phyloP scores from a whole-genome alignment of 2,113 vertebrate genomes.

The Anser cygnoides region DNA sequence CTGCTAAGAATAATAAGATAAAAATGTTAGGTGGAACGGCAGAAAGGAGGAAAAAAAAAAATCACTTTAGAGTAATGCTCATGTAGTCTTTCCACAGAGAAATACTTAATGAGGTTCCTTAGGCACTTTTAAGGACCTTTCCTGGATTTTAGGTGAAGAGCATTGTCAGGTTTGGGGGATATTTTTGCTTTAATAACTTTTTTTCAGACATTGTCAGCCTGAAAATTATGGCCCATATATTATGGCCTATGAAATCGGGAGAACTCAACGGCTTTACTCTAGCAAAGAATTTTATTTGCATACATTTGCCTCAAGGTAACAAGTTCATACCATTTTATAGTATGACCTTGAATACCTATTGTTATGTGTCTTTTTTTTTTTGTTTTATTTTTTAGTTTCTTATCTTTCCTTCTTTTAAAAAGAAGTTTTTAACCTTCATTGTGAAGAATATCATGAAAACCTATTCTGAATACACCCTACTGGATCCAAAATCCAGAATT shows the following conservation, averaged over 20 bases:
- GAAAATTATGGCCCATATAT: background rate
- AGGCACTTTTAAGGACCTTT: background rate
- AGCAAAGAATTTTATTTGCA: background rate
- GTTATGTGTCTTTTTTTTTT: background rate
- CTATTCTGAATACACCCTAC: background rate
- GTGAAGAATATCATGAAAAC: background rate
- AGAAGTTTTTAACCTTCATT: background rate
- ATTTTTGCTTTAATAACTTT: background rate
- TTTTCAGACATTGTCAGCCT: background rate
- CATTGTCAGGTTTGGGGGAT: background rate
- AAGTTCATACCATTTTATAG: background rate
- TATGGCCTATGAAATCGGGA: background rate
- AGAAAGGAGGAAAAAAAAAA: background rate
- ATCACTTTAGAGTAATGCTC: constrained; percentile 6
- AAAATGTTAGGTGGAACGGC: constrained; percentile 46
- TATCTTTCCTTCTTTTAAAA: background rate
- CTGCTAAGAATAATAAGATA: constrained; percentile 71
- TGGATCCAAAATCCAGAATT: background rate
- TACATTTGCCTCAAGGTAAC: background rate
- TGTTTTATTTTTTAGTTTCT: background rate
- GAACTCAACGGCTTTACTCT: background rate
- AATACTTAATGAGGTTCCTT: background rate
- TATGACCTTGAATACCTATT: background rate
- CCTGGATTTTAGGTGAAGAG: background rate
- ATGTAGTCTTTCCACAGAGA: background rate